Conservation (phyloP, 1,140 invertebrate genomes). For the Nasonia longicornis region DNA sequence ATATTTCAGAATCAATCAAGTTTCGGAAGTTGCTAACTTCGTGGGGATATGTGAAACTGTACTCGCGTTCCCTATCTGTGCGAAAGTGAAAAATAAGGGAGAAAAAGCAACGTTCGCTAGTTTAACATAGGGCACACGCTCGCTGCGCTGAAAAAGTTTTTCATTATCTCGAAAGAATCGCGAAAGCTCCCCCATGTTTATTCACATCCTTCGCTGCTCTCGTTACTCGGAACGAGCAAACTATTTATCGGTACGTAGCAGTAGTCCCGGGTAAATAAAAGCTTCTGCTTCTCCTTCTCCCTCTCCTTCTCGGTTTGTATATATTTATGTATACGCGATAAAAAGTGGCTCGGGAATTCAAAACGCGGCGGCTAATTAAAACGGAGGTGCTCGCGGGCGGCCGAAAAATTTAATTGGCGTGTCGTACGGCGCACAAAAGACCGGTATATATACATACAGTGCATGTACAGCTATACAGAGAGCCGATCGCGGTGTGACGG, state of each 20-base stretch:
- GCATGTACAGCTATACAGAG: neutral
- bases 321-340: too few species aligned
- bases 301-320: neutral
- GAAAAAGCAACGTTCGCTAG: too few species aligned
- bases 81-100: too few species aligned
- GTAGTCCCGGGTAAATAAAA: neutral
- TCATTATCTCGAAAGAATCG: neutral
- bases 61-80: too few species aligned
- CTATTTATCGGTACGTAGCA: neutral
- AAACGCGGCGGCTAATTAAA: neutral
- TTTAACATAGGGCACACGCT: too few species aligned
- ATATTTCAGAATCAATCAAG: constrained; percentile 27
- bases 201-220: neutral
- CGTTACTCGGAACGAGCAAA: neutral
- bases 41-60: too few species aligned
- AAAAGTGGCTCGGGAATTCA: neutral
- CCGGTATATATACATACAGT: too few species aligned
- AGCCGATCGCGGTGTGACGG: neutral
- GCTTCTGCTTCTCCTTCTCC: too few species aligned
- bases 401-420: neutral
- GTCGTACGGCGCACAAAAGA: neutral
- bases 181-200: neutral
- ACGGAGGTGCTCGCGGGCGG: neutral
- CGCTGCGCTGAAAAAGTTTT: neutral
- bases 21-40: too few species aligned